Evolutionary conservation across 2,888 invertebrate genomes (phyloP).

Genomic region (Morpho helenor): DNA sequence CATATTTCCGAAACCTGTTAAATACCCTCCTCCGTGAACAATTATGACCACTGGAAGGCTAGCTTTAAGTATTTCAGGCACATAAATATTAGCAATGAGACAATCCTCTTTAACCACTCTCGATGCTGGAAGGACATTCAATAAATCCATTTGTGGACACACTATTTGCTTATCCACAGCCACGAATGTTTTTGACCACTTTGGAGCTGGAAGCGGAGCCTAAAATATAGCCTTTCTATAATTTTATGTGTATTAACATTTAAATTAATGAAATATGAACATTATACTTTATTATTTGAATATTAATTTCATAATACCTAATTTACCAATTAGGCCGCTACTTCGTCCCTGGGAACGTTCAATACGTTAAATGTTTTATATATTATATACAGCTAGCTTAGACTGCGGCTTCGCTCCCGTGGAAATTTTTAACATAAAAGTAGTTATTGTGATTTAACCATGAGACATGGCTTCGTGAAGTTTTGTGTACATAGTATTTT

Average conservation of each 20-base stretch:
- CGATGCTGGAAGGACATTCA: constrained; percentile 17
- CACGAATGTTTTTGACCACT: constrained; percentile 32
- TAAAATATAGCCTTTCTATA: constrained; percentile 24
- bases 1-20: constrained; percentile 43
- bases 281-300: no score
- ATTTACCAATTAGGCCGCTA: no score
- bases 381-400: no score
- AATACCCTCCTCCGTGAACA: constrained; percentile 61
- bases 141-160: constrained; percentile 29
- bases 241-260: neutral
- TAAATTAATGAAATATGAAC: neutral
- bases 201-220: constrained; percentile 45
- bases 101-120: constrained; percentile 31
- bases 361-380: no score
- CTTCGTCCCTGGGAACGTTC: no score
- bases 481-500: no score
- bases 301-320: no score
- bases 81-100: constrained; percentile 34
- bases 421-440: no score
- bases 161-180: constrained; percentile 32
- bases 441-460: no score
- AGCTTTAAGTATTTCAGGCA: constrained; percentile 29
- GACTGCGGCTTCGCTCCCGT: no score
- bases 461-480: no score
- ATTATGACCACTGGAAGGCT: constrained; percentile 51